Conservation (phyloP, 64 coral and sea anemone genomes). For the Anthopleura sola region DNA sequence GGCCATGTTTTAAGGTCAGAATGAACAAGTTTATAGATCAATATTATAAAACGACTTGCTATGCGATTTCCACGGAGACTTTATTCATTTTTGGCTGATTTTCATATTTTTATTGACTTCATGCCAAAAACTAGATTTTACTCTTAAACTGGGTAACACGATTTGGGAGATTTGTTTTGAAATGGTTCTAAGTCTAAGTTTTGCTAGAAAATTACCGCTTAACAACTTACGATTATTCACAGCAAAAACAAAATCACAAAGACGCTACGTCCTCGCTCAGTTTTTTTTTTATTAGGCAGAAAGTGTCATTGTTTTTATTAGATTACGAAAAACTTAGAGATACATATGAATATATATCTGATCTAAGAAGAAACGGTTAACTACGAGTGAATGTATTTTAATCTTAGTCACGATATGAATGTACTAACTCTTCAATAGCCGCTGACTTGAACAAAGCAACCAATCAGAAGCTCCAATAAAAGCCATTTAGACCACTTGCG, state of each 20-base stretch:
- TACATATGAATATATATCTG: not conserved
- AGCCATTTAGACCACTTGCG: slow-evolving; percentile 11
- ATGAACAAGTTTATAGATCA: not conserved
- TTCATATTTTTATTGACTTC: not conserved
- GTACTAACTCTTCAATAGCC: slow-evolving; percentile 11
- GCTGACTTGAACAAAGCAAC: slow-evolving; percentile 22
- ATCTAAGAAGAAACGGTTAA: not conserved
- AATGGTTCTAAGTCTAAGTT: not conserved
- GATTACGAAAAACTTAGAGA: not conserved
- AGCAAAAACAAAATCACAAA: not conserved
- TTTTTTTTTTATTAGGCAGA: not conserved
- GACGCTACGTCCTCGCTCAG: not conserved
- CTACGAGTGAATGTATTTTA: not conserved
- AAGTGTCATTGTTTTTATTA: not conserved
- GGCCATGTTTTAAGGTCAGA: slow-evolving; percentile 84
- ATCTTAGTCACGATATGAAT: slow-evolving; percentile 15
- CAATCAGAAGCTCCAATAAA: slow-evolving; percentile 57
- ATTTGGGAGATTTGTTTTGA: not conserved
- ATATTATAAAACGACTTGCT: not conserved
- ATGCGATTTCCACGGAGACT: not conserved
- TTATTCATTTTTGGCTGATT: not conserved
- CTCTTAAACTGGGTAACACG: not conserved
- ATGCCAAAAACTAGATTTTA: not conserved
- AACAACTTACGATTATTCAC: slow-evolving; percentile 11
- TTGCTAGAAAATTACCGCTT: not conserved